Percentiles rank a stretch among this genome's conserved stretches.
Evolutionary conservation across 2,797 vertebrate genomes (phyloP).

Genomic region (Enteromius anoplus): DNA sequence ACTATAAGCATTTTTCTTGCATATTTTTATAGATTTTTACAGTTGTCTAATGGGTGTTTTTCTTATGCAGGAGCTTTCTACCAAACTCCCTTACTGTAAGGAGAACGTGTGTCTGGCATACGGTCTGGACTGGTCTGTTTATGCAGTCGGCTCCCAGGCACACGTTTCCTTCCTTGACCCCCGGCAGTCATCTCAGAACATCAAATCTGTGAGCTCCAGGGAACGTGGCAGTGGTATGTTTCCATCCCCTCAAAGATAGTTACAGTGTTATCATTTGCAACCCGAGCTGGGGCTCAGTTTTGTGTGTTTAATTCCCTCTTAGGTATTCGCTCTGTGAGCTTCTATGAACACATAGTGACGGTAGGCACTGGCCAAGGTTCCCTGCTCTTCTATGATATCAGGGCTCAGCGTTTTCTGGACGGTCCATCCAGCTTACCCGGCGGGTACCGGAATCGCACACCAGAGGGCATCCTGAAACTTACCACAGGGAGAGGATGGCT

Average conservation of each 20-base stretch:
- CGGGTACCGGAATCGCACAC: conserved; percentile 80
- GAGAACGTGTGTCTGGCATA: conserved; percentile 98
- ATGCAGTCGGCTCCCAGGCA: conserved; percentile 96
- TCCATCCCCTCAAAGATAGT: neutral
- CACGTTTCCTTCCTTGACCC: conserved; percentile 98
- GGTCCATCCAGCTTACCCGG: conserved; percentile 74
- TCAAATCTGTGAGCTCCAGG: conserved; percentile 93
- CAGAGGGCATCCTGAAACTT: conserved; percentile 91
- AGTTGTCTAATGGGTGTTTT: neutral
- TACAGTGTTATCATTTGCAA: neutral
- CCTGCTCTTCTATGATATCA: conserved; percentile 94
- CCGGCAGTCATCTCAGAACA: conserved; percentile 88
- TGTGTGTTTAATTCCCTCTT: conserved; percentile 8
- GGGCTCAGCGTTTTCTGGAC: conserved; percentile 94
- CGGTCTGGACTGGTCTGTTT: conserved; percentile 95
- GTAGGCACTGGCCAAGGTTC: conserved; percentile 98
- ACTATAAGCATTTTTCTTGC: neutral
- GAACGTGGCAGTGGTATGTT: conserved; percentile 93
- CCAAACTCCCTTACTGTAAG: conserved; percentile 94
- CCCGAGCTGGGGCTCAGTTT: neutral
- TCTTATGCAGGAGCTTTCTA: conserved; percentile 86
- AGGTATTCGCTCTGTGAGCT: conserved; percentile 98
- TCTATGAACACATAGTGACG: conserved; percentile 98
- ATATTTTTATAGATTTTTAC: neutral
- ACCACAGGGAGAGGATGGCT: conserved; percentile 97